These are phyloP conservation scores for Motacilla alba DNA, from an alignment of 2,113 vertebrate genomes.

Conservation along the genomic window DNA sequence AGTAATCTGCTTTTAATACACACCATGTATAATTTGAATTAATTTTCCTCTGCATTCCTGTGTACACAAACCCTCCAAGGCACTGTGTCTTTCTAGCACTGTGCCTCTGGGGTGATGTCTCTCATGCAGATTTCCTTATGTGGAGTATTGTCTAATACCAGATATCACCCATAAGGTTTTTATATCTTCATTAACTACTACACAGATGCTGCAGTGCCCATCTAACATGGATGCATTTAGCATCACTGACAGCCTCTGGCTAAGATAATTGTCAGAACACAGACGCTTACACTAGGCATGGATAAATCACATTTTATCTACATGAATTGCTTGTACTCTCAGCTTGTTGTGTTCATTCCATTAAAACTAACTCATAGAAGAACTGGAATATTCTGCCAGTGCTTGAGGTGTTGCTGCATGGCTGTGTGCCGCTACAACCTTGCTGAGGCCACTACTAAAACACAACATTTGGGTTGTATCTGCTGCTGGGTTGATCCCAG, in stretches of 20 bases:
- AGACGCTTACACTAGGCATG: not conserved
- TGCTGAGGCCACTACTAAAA: not conserved
- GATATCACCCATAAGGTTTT: not conserved
- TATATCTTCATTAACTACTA: not conserved
- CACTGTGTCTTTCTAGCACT: not conserved
- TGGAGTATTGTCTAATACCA: not conserved
- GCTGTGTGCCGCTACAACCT: not conserved
- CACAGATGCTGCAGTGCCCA: not conserved
- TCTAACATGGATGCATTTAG: not conserved
- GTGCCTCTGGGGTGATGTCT: not conserved
- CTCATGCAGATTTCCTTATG: not conserved
- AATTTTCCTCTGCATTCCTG: not conserved
- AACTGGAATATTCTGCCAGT: not conserved
- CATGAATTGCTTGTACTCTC: not conserved
- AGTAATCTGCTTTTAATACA: conserved; percentile 14
- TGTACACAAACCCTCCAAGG: not conserved
- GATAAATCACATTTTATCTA: not conserved
- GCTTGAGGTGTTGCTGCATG: not conserved
- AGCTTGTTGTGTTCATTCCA: not conserved
- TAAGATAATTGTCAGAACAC: not conserved
- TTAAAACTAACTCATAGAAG: not conserved
- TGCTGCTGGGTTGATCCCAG: not conserved
- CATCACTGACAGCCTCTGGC: not conserved
- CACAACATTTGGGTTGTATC: fast-evolving
- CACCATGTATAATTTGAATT: not conserved